Conservation (phyloP, 35 echinoderm and acorn worm genomes). For the Anneissia japonica region DNA sequence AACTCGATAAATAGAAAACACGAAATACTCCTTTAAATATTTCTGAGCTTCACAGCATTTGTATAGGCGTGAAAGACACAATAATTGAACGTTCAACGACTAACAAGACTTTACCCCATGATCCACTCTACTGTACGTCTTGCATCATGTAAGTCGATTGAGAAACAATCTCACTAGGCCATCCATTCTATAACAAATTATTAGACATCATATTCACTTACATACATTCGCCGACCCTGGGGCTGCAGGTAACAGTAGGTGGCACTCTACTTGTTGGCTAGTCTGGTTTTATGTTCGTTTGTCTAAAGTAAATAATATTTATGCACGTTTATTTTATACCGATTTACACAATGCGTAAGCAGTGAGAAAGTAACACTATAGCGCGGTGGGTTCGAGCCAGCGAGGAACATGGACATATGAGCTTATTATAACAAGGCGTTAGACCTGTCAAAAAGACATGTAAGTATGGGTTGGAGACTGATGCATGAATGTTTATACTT, state of each 20-base stretch:
- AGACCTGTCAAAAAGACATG: not conserved
- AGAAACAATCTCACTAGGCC: not conserved
- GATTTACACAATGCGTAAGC: not conserved
- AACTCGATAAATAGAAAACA: too few species aligned
- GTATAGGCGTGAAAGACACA: too few species aligned
- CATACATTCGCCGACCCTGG: not conserved
- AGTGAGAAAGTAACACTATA: not conserved
- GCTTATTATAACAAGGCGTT: not conserved
- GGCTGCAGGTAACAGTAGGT: not conserved
- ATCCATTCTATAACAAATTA: not conserved
- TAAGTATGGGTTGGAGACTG: too few species aligned
- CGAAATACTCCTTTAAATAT: too few species aligned
- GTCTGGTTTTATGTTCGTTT: not conserved
- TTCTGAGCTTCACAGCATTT: too few species aligned
- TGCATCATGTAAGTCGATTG: not conserved
- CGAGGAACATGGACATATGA: not conserved
- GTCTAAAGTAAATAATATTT: not conserved
- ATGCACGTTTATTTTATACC: not conserved
- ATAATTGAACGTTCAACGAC: too few species aligned
- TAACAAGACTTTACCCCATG: too few species aligned
- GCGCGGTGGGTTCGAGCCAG: not conserved
- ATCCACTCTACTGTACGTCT: too few species aligned
- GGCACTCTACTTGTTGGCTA: not conserved
- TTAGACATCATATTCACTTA: not conserved
- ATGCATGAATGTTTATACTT: not conserved